These are phyloP conservation scores for Xylocopa sonorina DNA, from an alignment of 1,140 invertebrate species.

Conservation along the genomic window DNA sequence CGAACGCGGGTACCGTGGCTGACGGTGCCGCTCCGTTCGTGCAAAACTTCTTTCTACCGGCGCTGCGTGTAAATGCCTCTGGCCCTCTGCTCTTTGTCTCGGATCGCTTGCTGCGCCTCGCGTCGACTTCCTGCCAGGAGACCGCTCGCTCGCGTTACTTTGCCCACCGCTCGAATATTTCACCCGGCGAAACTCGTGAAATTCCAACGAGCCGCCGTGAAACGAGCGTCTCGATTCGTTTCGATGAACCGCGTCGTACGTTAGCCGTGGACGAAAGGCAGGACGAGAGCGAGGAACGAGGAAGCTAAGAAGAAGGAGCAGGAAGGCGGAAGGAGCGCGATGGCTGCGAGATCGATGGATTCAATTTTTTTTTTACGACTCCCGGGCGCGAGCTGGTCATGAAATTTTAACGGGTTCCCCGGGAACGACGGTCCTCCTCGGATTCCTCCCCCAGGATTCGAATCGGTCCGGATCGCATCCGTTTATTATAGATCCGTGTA, in stretches of 20 bases:
- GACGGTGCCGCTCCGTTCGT: neutral
- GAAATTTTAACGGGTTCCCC: slow-evolving; percentile 70
- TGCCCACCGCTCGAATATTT: slow-evolving; percentile 22
- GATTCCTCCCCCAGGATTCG: slow-evolving; percentile 57
- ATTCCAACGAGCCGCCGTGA: too few species aligned
- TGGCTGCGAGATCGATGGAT: slow-evolving; percentile 68
- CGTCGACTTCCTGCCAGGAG: slow-evolving; percentile 53
- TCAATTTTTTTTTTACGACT: slow-evolving; percentile 74
- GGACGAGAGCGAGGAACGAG: too few species aligned
- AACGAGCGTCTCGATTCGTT: slow-evolving; percentile 3
- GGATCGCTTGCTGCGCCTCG: slow-evolving; percentile 45
- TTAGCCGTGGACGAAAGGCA: too few species aligned
- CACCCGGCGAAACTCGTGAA: too few species aligned
- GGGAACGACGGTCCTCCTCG: slow-evolving; percentile 56
- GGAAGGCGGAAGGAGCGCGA: slow-evolving; percentile 16
- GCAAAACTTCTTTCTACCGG: slow-evolving; percentile 22
- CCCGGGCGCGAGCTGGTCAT: slow-evolving; percentile 57
- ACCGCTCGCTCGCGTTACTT: neutral
- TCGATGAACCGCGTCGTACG: slow-evolving; percentile 42
- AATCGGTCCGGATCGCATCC: slow-evolving; percentile 54
- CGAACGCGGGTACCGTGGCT: too few species aligned
- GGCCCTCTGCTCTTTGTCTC: slow-evolving; percentile 59
- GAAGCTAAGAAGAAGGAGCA: slow-evolving; percentile 22
- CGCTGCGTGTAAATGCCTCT: slow-evolving; percentile 18
- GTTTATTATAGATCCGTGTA: slow-evolving; percentile 65